Conservation (phyloP, 1,140 invertebrate genomes). For the Orchesella cincta region DNA sequence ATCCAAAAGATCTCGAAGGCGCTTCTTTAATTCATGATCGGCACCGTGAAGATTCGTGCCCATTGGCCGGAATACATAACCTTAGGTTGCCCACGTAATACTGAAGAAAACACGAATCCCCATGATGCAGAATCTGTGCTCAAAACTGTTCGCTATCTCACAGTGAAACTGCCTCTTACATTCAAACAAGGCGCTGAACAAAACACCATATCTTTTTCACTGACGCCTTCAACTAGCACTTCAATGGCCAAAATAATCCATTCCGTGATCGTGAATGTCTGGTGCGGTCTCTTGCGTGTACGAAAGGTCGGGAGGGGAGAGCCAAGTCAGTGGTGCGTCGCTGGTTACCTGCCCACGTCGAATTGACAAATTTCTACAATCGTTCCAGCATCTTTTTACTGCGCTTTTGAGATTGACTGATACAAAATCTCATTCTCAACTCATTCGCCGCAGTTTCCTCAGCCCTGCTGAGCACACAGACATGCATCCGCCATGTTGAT, state of each 20-base stretch:
- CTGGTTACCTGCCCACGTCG: neutral
- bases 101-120: conserved; percentile 52
- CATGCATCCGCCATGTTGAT: neutral
- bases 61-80: conserved; percentile 52
- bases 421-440: neutral
- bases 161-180: conserved; percentile 42
- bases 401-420: neutral
- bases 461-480: neutral
- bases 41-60: conserved; percentile 52
- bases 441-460: neutral
- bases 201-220: conserved; percentile 28
- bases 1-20: neutral
- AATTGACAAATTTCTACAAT: conserved; percentile 35
- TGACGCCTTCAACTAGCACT: conserved; percentile 39
- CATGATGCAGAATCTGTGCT: conserved; percentile 51
- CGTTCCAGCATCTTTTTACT: neutral
- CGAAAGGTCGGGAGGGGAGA: conserved; percentile 41
- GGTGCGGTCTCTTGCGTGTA: conserved; percentile 8
- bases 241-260: conserved; percentile 51
- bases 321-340: conserved; percentile 39
- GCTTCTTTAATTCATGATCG: neutral
- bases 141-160: conserved; percentile 50
- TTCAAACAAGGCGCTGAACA: conserved; percentile 44
- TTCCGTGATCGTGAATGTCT: conserved; percentile 42
- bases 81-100: conserved; percentile 48